Evolutionary conservation across 2,113 vertebrate genomes (phyloP), one percentile per base, ranked within the genome.

Genomic region (Sisor rabdophorus): DNA sequence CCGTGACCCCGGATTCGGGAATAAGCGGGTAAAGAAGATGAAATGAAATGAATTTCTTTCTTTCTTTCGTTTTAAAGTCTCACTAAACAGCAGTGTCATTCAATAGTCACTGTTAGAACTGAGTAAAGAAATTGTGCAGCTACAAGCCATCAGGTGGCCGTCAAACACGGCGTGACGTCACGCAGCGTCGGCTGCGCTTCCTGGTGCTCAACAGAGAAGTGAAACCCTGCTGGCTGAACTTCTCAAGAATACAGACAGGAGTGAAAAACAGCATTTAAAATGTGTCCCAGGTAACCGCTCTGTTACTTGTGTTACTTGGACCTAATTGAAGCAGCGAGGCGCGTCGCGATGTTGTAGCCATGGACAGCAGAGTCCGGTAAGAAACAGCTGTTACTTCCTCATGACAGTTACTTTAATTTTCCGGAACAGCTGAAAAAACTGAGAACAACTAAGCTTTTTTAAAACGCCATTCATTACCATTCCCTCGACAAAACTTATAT

Each of bases 341-440:
- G 65, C 65, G 65, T 26, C 91, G 93, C 89, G 90, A 96, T 95
- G 94, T 84, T 86, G 87, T 93, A 88, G 91, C 86, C 91, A 96
- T 95, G 94, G 95, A 95, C 89, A 88, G 93, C 93, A 92, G 94
- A 88, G 91, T 93, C 91, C 94, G 92, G 94, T 95, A 93, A 94
- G 93, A 80, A 74, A 12, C 55, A 30, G 53, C 85, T 81, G 61
- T 73, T 75, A 75, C 56, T 58, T 65, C 61, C 73, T 50, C 32
- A 50, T 50, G 12, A 50, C 64, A 17, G 22, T 22, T 24, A 8
- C 36, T 64, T 11, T 17, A 40, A 1, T 48, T 16, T 11, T 2
- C 40, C 1, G 15, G 48, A 68, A 50, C 65, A 50, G 65, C 65
- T 48, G 5, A 65, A 0, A 1, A 22, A 17, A 24, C 40, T 17